phyloP scores from a whole-genome alignment of 2,888 invertebrate species.

The Stegana nigrithorax region DNA sequence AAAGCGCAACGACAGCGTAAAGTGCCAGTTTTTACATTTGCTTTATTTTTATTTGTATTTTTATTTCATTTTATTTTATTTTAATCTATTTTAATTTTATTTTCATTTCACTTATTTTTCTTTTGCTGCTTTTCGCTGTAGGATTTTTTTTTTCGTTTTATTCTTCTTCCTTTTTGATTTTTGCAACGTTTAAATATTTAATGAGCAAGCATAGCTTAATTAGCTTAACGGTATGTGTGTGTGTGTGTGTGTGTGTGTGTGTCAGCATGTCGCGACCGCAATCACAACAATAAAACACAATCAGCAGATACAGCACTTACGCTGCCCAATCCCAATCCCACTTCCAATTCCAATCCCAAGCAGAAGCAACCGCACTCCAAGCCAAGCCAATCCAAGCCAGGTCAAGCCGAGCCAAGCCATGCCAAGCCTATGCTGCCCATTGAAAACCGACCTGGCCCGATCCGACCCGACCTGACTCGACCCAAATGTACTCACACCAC shows the following conservation, averaged over 20 bases:
- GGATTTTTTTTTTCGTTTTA: slow-evolving; percentile 5
- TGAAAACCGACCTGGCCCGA: no score
- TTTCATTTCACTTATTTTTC: slow-evolving; percentile 15
- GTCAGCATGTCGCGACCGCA: slow-evolving; percentile 57
- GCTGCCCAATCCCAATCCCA: no score
- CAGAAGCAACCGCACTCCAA: no score
- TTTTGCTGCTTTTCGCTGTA: background rate
- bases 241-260: slow-evolving; percentile 19
- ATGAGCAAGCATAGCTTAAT: no score
- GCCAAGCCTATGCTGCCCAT: no score
- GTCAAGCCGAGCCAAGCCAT: background rate
- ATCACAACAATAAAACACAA: slow-evolving; percentile 56
- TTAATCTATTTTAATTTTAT: slow-evolving; percentile 17
- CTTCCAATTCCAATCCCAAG: no score
- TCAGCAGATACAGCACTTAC: slow-evolving; percentile 33
- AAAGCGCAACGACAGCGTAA: no score
- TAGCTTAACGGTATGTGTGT: background rate
- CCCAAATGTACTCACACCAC: background rate
- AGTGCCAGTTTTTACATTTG: slow-evolving; percentile 62
- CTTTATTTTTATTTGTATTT: slow-evolving; percentile 7
- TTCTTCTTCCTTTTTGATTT: background rate
- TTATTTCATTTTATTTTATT: background rate
- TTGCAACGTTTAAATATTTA: no score
- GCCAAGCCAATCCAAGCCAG: background rate
- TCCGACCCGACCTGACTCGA: background rate